Percentiles rank a stretch among this genome's conserved stretches.
Conservation (phyloP, 2,113 vertebrate species). For the Sorex araneus region DNA sequence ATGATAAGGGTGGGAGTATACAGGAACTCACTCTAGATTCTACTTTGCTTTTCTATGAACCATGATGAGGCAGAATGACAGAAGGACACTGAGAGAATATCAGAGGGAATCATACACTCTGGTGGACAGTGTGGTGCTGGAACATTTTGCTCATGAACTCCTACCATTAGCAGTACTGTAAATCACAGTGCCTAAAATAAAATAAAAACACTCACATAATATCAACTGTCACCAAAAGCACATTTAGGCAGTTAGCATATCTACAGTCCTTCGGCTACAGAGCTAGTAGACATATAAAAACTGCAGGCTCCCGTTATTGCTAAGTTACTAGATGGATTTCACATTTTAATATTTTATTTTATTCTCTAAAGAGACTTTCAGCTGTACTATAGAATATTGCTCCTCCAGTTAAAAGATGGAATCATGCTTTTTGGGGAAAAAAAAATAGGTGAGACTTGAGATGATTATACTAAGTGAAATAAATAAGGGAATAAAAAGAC, state of each 20-base stretch:
- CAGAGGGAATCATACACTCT: too few species aligned
- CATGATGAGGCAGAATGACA: not conserved
- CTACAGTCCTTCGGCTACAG: conserved; percentile 16
- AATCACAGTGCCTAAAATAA: not conserved
- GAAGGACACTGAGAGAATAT: too few species aligned
- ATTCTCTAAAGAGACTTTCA: not conserved
- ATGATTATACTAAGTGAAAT: too few species aligned
- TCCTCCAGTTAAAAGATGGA: too few species aligned
- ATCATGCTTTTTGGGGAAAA: too few species aligned
- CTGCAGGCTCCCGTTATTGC: not conserved
- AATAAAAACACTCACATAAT: not conserved
- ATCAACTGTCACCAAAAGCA: conserved; percentile 15
- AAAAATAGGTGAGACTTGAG: too few species aligned
- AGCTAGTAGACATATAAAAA: conserved; percentile 22
- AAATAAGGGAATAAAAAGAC: too few species aligned
- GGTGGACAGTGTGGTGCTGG: not conserved
- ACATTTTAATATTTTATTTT: conserved; percentile 58
- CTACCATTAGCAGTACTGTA: not conserved
- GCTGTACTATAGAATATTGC: not conserved
- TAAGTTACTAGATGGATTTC: conserved; percentile 37
- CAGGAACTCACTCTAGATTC: not conserved
- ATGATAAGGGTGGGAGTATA: not conserved
- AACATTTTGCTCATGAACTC: not conserved
- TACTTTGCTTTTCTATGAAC: not conserved
- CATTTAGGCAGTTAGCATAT: not conserved